Conservation (phyloP, 1,140 invertebrate species). For the Drosophila funebris region DNA sequence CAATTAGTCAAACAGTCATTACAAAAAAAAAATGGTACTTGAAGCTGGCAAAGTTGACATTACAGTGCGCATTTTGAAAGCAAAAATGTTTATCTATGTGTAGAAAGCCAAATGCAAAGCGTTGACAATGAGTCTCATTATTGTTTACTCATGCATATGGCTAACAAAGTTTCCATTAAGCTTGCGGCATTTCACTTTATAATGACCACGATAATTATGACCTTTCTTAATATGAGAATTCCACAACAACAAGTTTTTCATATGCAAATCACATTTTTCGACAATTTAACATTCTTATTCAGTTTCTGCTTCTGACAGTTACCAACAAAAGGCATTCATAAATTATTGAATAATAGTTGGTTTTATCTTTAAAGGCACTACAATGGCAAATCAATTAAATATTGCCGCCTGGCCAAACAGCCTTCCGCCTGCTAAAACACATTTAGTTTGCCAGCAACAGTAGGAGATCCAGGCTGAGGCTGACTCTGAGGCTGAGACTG, state of each 20-base stretch:
- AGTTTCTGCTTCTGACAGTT: conserved; percentile 30
- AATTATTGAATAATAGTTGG: conserved; percentile 43
- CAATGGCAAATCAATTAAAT: conserved; percentile 74
- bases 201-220: conserved; percentile 12
- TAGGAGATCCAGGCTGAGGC: conserved; percentile 2
- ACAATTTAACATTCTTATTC: conserved; percentile 10
- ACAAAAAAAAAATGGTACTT: conserved; percentile 24
- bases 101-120: conserved; percentile 66
- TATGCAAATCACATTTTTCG: conserved; percentile 51
- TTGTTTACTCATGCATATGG: conserved; percentile 57
- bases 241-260: conserved; percentile 16
- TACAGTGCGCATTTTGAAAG: conserved; percentile 62
- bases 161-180: conserved; percentile 43
- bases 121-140: conserved; percentile 55
- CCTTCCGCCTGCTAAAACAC: conserved; percentile 53
- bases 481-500: neutral
- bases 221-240: conserved; percentile 33
- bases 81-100: conserved; percentile 56
- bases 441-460: neutral
- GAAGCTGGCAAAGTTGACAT: conserved; percentile 53
- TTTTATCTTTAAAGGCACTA: conserved; percentile 17
- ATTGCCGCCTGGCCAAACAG: conserved; percentile 39
- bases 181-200: conserved; percentile 55
- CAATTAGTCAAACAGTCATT: conserved; percentile 57
- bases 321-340: conserved; percentile 43